Conservation (phyloP, 2,113 vertebrate genomes). For the Strix uralensis region DNA sequence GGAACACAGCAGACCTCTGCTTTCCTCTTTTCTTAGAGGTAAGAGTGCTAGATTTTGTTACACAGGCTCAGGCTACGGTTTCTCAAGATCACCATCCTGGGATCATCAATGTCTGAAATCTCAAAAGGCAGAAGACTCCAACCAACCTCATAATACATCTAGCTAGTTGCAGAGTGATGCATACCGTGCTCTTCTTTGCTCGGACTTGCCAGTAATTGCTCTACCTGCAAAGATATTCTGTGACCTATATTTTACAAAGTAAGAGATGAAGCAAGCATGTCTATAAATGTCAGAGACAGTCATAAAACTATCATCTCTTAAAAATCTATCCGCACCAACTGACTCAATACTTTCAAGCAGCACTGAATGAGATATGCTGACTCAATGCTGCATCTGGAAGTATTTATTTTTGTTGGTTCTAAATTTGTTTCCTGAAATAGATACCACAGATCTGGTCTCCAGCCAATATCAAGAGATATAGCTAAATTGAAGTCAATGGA, state of each 20-base stretch:
- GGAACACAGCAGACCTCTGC: not conserved
- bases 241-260: slow-evolving; percentile 19
- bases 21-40: not conserved
- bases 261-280: slow-evolving; percentile 35
- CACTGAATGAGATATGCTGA: slow-evolving; percentile 67
- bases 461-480: slow-evolving; percentile 55
- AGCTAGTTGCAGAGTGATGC: not conserved
- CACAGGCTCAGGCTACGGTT: not conserved
- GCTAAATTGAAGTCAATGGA: not conserved
- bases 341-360: slow-evolving; percentile 19
- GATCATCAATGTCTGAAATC: not conserved
- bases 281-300: slow-evolving; percentile 63
- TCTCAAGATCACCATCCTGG: not conserved
- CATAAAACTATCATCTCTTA: slow-evolving; percentile 46
- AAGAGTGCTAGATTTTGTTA: not conserved
- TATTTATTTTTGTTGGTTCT: slow-evolving; percentile 52
- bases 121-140: not conserved
- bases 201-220: not conserved
- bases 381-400: slow-evolving; percentile 71
- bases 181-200: not conserved
- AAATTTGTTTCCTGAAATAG: slow-evolving; percentile 43
- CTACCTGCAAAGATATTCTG: not conserved
- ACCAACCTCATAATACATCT: not conserved
- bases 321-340: slow-evolving; percentile 63
- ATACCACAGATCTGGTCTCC: slow-evolving; percentile 9